Evolutionary conservation across 2,113 vertebrate species (phyloP), one percentile per base, ranked within the genome.

Genomic region (Gasterosteus nipponicus): DNA sequence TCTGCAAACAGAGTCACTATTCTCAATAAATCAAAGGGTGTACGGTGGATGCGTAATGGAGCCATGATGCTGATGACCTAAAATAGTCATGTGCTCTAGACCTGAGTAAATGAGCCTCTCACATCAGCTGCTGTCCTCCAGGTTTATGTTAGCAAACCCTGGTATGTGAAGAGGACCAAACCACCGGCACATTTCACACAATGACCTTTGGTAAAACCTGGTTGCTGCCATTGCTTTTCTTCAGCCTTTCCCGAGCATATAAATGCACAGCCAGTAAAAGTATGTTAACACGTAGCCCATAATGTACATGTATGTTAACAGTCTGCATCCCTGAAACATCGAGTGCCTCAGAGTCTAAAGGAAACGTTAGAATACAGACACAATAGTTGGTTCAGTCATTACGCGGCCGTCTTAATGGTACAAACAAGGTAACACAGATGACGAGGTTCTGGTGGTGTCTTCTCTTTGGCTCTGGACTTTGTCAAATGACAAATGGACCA

Each of bases 21-120:
- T 67, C 58, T 77, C 53, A 61, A 73, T 63, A 79, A 83, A 73
- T 57, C 1, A 69, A 6, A 69, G 75, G 42, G 82, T 84, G 35
- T 59, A 56, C 58, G 69, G 80, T 70, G 35, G 68, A 67, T 46
- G 67, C 5, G 31, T 56, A 70, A 82, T 42, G 51, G 29, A 81
- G 74, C 64, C 71, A 60, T 39, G 53, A 46, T 54, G 46, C 54
- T 61, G 74, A 86, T 93, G 85, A 90, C 94, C 93, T 93, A 95
- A 94, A 94, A 94, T 94, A 94, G 93, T 91, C 90, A 94, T 92
- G 86, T 90, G 84, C 51, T 87, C 85, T 72, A 75, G 86, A 84
- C 72, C 64, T 51, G 47, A 49, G 46, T 44, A 69, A 86, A 82
- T 73, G 49, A 18, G n/a, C n/a, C n/a, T n/a, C n/a, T n/a, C n/a